Evolutionary conservation across 2,888 invertebrate genomes (phyloP), one percentile per base, ranked within the genome.

Genomic region (Sussaba pulchella): DNA sequence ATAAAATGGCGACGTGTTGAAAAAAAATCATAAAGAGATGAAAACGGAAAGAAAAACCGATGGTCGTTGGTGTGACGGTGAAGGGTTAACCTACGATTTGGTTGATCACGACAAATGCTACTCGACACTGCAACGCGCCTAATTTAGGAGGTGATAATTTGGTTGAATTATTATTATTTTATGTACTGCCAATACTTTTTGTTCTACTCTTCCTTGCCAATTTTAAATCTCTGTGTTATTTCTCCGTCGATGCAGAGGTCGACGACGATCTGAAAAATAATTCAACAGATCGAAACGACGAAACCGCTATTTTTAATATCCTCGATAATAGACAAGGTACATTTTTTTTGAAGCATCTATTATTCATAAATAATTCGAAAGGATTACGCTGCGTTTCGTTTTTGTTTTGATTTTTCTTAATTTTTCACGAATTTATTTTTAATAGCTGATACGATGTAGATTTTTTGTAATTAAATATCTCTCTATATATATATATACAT

Each of bases 391-490:
- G 54, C 17, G 31, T 57, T 14, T 14, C 17, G 31, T 31, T 17
- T 52, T 57, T 8, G 6, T 31, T 31, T 5, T 31, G 2, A 31
- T 31, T 31, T 31, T 31, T 31, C 6, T 31, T 31, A 31, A 6
- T 31, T 31, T 31, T 31, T 31, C 31, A 5, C 6, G 4, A 31
- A 57, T 57, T 57, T 57, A 57, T 31, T 31, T 57, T 31, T 57
- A 26, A 57, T 57, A 57, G 31, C 17, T 57, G n/a, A 52, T 12
- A 21, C 21, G 54, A 57, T 57, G 54, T 57, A 57, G 54, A 36
- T 24, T 57, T 57, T 57, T 57, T 57, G 54, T 57, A 57, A 57
- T 57, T 31, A 52, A 52, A 52, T 50, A 21, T 50, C n/a, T n/a
- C n/a, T n/a, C n/a, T n/a, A n/a, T n/a, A n/a, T 4, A n/a, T 12